Evolutionary conservation across 2,888 invertebrate genomes (phyloP), one percentile per base, ranked within the genome.

Genomic region (Villa cingulata): DNA sequence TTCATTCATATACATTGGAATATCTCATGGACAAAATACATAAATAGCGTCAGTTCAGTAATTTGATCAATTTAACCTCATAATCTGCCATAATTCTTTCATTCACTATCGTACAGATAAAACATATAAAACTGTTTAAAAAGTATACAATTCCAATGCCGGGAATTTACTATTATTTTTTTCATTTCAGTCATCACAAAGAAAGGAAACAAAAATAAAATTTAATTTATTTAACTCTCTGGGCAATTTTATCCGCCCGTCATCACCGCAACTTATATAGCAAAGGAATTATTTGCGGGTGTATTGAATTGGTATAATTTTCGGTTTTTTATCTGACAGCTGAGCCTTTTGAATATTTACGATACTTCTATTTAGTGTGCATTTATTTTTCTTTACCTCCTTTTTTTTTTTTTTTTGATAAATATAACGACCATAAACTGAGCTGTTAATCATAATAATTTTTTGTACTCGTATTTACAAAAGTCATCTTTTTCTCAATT

Each of bases 51-150:
- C 7, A 23, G 4, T 23, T 6, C 7, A 7, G 23, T 23, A 23
- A 23, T 7, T 23, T 23, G 4, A 6, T 23, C 7, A 6, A 7
- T 23, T 7, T 23, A 23, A 6, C 7, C 7, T 6, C 7, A 23
- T 32, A 32, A 32, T 18, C 19, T 32, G 42, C 16, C 23, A 42
- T 42, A 42, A 42, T 42, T 42, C 36, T 42, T 36, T 32, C 32
- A 20, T 42, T 42, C 42, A 42, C 36, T 42, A n/a, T n/a, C n/a
- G n/a, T n/a, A 32, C 36, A 20, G 42, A 42, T 42, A 42, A 42
- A 36, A 42, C n/a, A 42, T 15, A 36, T 20, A 42, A 41, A 23
- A 41, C n/a, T 16, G 4, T 7, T 41, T 20, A n/a, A 41, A 41
- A 27, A 41, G 16, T 27, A 20, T 17, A 39, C 3, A 36, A 36